phyloP scores from a whole-genome alignment of 2,113 vertebrate genomes.

The Scomber scombrus region DNA sequence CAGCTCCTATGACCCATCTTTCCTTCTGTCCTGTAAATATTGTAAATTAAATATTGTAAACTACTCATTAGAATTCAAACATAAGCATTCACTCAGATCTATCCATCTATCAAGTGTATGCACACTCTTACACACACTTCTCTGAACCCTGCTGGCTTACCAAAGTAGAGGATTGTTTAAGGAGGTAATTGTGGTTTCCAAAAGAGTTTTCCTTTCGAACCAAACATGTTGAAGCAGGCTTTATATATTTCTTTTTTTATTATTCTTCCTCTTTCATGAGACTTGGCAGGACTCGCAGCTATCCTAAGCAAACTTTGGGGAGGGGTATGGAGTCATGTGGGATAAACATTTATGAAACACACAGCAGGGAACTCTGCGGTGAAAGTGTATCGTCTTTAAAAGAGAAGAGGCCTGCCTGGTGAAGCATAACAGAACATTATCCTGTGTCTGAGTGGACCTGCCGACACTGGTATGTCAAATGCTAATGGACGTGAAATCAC shows the following conservation, averaged over 20 bases:
- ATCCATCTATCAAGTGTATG: too few species aligned
- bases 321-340: slow-evolving; percentile 63
- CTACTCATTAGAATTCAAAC: not conserved
- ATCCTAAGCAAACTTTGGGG: slow-evolving; percentile 61
- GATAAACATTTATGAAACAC: slow-evolving; percentile 77
- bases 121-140: slow-evolving; percentile 2
- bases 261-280: slow-evolving; percentile 60
- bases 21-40: slow-evolving; percentile 1
- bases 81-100: not conserved
- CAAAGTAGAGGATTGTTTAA: slow-evolving; percentile 57
- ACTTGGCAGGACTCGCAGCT: slow-evolving; percentile 51
- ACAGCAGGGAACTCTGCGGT: slow-evolving; percentile 59
- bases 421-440: slow-evolving; percentile 70
- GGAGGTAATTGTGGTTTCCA: slow-evolving; percentile 71
- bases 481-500: slow-evolving; percentile 45
- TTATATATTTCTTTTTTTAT: slow-evolving; percentile 60
- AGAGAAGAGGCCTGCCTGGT: slow-evolving; percentile 55
- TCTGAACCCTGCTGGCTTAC: slow-evolving; percentile 38
- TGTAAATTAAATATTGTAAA: not conserved
- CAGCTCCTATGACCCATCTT: not conserved
- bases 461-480: slow-evolving; percentile 58
- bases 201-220: slow-evolving; percentile 53
- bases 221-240: slow-evolving; percentile 66
- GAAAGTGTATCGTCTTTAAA: slow-evolving; percentile 73
- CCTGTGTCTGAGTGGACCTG: slow-evolving; percentile 58